These are phyloP conservation scores for Nanorana parkeri DNA, from an alignment of 2,113 vertebrate genomes.

Conservation along the genomic window DNA sequence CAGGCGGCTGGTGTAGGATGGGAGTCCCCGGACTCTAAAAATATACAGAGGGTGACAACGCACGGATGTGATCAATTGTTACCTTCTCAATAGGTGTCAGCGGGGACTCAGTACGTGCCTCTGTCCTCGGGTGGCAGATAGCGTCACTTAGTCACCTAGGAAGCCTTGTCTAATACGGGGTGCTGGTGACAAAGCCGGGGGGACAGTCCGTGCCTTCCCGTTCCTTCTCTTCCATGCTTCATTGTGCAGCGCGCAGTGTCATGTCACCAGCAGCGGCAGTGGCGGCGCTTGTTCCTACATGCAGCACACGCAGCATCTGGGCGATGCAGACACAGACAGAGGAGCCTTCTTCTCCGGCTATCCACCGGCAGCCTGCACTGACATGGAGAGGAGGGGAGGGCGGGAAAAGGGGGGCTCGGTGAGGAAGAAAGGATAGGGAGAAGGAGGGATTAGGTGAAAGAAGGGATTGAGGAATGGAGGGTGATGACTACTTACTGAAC, in stretches of 20 bases:
- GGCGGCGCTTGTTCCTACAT: conserved; percentile 24
- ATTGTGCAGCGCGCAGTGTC: conserved; percentile 11
- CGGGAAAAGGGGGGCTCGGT: not conserved
- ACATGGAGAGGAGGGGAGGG: conserved; percentile 19
- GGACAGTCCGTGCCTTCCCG: conserved; percentile 54
- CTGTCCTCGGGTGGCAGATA: conserved; percentile 21
- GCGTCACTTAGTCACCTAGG: no score
- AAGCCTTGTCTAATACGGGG: conserved; percentile 44
- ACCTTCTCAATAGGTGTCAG: not conserved
- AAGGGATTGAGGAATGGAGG: conserved; percentile 21
- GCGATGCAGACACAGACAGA: conserved; percentile 1
- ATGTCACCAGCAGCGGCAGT: conserved; percentile 29
- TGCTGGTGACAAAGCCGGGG: conserved; percentile 54
- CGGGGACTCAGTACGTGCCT: not conserved
- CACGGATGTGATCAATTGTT: no score
- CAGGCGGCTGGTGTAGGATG: no score
- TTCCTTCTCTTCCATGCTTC: conserved; percentile 51
- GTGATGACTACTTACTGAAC: conserved; percentile 5
- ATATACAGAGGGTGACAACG: no score
- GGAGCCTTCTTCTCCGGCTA: conserved; percentile 20
- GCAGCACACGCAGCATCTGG: conserved; percentile 32
- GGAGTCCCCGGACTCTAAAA: no score
- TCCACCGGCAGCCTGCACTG: not conserved
- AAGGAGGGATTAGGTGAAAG: conserved; percentile 35
- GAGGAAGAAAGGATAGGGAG: not conserved